Percentiles rank a stretch among this genome's conserved stretches.
phyloP scores from a whole-genome alignment of 2,888 invertebrate genomes.

The Hofmannophila pseudospretella region DNA sequence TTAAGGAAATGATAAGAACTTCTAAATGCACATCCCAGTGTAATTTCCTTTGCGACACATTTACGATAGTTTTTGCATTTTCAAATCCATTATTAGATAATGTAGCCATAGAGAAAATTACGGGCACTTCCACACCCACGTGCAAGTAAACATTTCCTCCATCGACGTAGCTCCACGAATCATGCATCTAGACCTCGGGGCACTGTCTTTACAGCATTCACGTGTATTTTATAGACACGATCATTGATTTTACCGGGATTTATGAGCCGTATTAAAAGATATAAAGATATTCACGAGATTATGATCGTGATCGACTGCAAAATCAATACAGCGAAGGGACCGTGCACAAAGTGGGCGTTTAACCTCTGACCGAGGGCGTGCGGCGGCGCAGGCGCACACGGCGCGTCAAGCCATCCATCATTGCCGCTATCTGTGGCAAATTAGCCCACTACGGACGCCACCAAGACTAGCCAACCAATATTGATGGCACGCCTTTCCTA shows the following conservation, averaged over 20 bases:
- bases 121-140: constrained; percentile 32
- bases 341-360: constrained; percentile 73
- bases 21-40: constrained; percentile 26
- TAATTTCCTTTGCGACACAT: constrained; percentile 28
- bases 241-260: constrained; percentile 27
- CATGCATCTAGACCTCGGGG: constrained; percentile 25
- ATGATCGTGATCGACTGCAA: constrained; percentile 59
- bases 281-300: constrained; percentile 44
- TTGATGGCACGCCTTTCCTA: constrained; percentile 19
- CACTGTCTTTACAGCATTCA: constrained; percentile 26
- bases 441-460: constrained; percentile 62
- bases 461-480: constrained; percentile 37
- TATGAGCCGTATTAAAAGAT: constrained; percentile 31
- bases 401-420: constrained; percentile 68
- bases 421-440: constrained; percentile 62
- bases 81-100: constrained; percentile 37
- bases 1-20: constrained; percentile 33
- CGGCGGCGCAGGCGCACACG: constrained; percentile 48
- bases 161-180: constrained; percentile 26
- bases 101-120: constrained; percentile 48
- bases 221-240: constrained; percentile 26
- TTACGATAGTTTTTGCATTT: constrained; percentile 34
- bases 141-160: constrained; percentile 33
- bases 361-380: constrained; percentile 64
- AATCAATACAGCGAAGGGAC: constrained; percentile 68